Evolutionary conservation across 2,113 vertebrate species (phyloP), one percentile per base, ranked within the genome.

Genomic region (Anguilla rostrata): DNA sequence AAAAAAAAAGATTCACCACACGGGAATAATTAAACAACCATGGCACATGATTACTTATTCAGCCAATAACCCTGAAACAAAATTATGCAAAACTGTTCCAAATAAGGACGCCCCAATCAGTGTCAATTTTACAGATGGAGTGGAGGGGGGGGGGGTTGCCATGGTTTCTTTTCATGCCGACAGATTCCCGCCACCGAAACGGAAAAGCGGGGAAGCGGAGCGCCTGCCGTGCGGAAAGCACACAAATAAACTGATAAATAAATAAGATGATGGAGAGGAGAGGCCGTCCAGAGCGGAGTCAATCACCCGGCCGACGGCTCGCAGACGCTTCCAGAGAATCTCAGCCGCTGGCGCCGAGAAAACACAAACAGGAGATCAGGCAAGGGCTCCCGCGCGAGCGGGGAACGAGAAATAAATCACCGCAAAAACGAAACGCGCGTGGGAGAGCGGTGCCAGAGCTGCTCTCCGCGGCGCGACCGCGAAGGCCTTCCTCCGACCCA

Each of bases 81-180:
- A 57, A 60, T 84, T 34, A 83, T 83, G 78, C 86, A 87, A 78
- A 86, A 85, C 83, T 84, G 88, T 39, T 83, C 84, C 43, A 18
- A 81, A 88, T 83, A 46, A 80, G 49, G 86, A 87, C 79, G 85
- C 40, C 86, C 66, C 43, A 87, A 87, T 87, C 78, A 87, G 88
- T 84, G 82, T 85, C 82, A 88, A 85, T 82, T 18, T 75, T 78
- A 85, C 84, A 81, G 80, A 63, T 34, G 60, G 63, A 83, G 80
- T 84, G 87, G 85, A 82, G 3, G 49, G 49, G 66, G 85, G 87
- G 87, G 83, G 85, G 2, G 91, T 91, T 91, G 88, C 91, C 89
- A 91, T 91, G 88, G 91, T 91, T 90, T 86, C 91, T 22, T 82
- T 87, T 90, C 87, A 89, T 79, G 66, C 75, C 84, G 80, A 60